Conservation (phyloP, 2,888 invertebrate genomes). For the Microctonus hyperodae region DNA sequence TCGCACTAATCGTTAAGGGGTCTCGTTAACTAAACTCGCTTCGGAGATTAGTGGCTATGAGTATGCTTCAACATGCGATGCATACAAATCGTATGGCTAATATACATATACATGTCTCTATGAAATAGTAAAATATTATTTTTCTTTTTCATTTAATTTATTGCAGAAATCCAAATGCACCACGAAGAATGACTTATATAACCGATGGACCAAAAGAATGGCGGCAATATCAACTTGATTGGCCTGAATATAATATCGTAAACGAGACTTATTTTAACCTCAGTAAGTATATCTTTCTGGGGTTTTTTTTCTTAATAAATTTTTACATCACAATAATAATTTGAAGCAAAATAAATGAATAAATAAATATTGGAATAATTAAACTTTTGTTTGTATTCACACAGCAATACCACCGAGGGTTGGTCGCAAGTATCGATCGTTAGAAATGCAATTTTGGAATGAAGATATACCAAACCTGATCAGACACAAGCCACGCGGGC, state of each 20-base stretch:
- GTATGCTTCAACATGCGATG: slow-evolving; percentile 8
- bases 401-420: slow-evolving; percentile 79
- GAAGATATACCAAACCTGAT: slow-evolving; percentile 78
- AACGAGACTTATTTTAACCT: slow-evolving; percentile 81
- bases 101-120: not conserved
- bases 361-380: not conserved
- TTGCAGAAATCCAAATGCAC: slow-evolving; percentile 78
- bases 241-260: slow-evolving; percentile 82
- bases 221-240: slow-evolving; percentile 76
- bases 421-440: slow-evolving; percentile 77
- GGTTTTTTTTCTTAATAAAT: no score
- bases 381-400: slow-evolving; percentile 40
- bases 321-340: no score
- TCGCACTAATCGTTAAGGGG: slow-evolving; percentile 25
- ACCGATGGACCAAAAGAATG: slow-evolving; percentile 73
- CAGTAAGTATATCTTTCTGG: slow-evolving; percentile 68
- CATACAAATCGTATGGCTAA: slow-evolving; percentile 21
- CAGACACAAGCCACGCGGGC: slow-evolving; percentile 58
- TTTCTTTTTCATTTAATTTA: not conserved
- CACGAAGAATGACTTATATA: slow-evolving; percentile 71
- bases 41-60: slow-evolving; percentile 25
- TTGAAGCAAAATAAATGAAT: not conserved
- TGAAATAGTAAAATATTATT: no score
- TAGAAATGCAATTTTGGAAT: slow-evolving; percentile 85
- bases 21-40: slow-evolving; percentile 25